A percentile compares a stretch with the other conserved stretches of the same genome.
These are phyloP conservation scores for Erythrocercus mccallii DNA, from an alignment of 2,113 vertebrate genomes.

Conservation along the genomic window DNA sequence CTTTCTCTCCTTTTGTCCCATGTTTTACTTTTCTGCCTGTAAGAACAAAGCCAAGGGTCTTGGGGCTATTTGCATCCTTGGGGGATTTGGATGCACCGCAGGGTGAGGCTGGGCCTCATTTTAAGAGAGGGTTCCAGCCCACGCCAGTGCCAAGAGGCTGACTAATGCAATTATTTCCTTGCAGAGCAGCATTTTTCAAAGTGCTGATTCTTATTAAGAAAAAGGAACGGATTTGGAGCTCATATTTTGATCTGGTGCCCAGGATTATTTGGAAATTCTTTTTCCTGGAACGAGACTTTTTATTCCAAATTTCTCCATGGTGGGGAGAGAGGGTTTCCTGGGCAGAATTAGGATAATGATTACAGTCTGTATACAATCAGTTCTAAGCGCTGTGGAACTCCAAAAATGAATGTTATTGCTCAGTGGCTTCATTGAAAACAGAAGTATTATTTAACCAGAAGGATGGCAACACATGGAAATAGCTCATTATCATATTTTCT, in stretches of 20 bases:
- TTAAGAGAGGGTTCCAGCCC: constrained; percentile 33
- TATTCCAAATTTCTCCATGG: constrained; percentile 61
- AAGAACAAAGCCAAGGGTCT: background rate
- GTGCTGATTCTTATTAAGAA: constrained; percentile 70
- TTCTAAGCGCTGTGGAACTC: constrained; percentile 56
- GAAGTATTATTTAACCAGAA: constrained; percentile 59
- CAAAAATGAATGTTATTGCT: constrained; percentile 50
- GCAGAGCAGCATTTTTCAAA: constrained; percentile 56
- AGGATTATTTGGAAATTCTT: constrained; percentile 67
- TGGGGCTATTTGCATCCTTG: constrained; percentile 1
- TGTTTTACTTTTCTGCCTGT: background rate
- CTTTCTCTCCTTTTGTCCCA: background rate
- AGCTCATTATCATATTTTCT: constrained; percentile 61
- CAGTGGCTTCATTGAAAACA: constrained; percentile 55
- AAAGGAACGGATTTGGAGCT: constrained; percentile 62
- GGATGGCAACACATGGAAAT: constrained; percentile 60
- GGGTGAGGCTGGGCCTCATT: constrained; percentile 48
- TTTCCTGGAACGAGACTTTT: constrained; percentile 70
- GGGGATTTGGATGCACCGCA: background rate
- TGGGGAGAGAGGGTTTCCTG: constrained; percentile 60
- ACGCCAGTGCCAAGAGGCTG: constrained; percentile 40
- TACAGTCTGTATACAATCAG: constrained; percentile 59
- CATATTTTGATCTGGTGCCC: constrained; percentile 51
- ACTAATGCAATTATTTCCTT: constrained; percentile 63
- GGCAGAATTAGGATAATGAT: constrained; percentile 66